phyloP scores from a whole-genome alignment of 2,797 vertebrate genomes.

The Loriculus beryllinus region DNA sequence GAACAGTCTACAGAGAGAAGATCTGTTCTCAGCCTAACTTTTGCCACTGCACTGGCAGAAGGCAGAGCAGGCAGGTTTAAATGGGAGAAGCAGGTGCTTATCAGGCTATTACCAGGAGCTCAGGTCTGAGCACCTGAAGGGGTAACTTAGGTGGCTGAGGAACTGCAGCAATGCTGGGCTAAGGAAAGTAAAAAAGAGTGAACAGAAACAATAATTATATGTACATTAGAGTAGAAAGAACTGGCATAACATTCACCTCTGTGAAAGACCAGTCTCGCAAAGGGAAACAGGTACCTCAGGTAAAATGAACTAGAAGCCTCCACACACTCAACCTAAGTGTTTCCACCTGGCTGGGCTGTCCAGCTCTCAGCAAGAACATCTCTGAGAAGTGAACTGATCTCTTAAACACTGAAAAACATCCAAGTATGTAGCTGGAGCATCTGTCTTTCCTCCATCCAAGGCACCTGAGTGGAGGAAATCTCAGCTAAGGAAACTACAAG shows the following conservation, averaged over 20 bases:
- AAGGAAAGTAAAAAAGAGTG: neutral
- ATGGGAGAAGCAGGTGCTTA: neutral
- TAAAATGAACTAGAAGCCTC: neutral
- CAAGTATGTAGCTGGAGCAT: neutral
- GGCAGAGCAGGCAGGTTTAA: neutral
- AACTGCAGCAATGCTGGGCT: neutral
- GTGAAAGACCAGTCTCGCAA: neutral
- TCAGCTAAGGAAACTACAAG: neutral
- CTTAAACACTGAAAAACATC: neutral
- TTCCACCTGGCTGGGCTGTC: neutral
- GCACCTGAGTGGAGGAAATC: neutral
- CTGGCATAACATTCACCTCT: neutral
- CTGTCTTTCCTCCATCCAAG: neutral
- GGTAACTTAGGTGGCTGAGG: neutral
- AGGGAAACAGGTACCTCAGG: neutral
- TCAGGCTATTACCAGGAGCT: neutral
- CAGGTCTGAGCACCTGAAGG: neutral
- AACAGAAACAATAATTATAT: neutral
- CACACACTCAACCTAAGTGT: neutral
- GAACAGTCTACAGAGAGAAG: neutral
- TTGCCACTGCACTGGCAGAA: neutral
- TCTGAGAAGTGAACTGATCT: neutral
- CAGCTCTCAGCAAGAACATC: neutral
- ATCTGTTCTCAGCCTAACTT: neutral
- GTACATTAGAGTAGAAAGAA: neutral